Percentiles rank a stretch among this genome's conserved stretches.
Evolutionary conservation across 1,140 invertebrate genomes (phyloP).

Genomic region (Hirudo medicinalis): DNA sequence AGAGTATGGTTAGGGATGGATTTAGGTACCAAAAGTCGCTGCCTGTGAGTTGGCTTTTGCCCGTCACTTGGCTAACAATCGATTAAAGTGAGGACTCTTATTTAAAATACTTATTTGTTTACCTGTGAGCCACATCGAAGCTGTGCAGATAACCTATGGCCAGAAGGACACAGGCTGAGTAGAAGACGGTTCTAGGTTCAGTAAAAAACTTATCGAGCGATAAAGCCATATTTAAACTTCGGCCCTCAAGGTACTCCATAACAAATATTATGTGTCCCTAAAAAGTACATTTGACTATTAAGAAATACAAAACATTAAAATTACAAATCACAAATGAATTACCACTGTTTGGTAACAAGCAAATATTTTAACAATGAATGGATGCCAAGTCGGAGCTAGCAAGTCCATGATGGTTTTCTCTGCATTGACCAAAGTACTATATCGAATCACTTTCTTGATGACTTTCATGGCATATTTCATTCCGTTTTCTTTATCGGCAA

Average conservation of each 20-base stretch:
- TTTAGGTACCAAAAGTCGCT: too few species aligned
- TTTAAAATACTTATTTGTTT: too few species aligned
- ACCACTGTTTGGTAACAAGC: neutral
- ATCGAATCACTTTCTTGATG: neutral
- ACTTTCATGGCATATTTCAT: neutral
- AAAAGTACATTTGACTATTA: neutral
- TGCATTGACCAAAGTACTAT: neutral
- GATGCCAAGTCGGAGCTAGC: neutral
- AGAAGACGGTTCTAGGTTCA: constrained; percentile 49
- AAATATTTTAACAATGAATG: constrained; percentile 2
- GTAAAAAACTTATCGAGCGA: constrained; percentile 6
- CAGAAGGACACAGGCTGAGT: constrained; percentile 88
- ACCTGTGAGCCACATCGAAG: constrained; percentile 85
- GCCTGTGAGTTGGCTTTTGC: too few species aligned
- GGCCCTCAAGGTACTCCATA: constrained; percentile 1
- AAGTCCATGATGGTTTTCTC: neutral
- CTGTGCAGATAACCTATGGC: constrained; percentile 87
- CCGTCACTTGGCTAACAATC: too few species aligned
- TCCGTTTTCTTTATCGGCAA: neutral
- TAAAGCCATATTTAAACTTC: constrained; percentile 4
- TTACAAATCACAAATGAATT: neutral
- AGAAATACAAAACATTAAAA: neutral
- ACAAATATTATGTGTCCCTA: constrained; percentile 9
- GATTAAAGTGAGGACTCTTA: constrained; percentile 30
- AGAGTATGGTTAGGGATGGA: too few species aligned